phyloP scores from a whole-genome alignment of 2,888 invertebrate species.

The Parnassius mnemosyne region DNA sequence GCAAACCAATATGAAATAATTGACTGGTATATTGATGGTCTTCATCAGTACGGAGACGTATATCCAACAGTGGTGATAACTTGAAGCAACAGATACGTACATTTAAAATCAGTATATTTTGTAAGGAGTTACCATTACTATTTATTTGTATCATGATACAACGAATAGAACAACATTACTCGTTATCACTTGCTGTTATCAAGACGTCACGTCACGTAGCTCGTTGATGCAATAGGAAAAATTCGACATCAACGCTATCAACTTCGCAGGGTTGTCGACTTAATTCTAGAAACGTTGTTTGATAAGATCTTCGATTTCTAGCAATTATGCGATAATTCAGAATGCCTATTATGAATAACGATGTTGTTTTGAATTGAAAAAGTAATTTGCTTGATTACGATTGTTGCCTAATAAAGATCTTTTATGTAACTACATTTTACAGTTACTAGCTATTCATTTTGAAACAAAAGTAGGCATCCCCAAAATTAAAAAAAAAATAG shows the following conservation, averaged over 20 bases:
- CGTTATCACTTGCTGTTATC: slow-evolving; percentile 16
- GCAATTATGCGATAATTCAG: not conserved
- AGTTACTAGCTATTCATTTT: not conserved
- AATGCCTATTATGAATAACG: not conserved
- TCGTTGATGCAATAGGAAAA: slow-evolving; percentile 39
- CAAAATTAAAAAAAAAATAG: not conserved
- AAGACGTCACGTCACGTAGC: slow-evolving; percentile 15
- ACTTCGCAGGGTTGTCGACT: slow-evolving; percentile 5
- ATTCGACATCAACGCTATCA: slow-evolving; percentile 19
- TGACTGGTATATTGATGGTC: too few species aligned
- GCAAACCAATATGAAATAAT: too few species aligned
- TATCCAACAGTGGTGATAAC: too few species aligned
- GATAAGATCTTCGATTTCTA: not conserved
- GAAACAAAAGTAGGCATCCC: not conserved
- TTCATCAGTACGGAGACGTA: too few species aligned
- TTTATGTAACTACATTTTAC: not conserved
- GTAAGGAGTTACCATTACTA: not conserved
- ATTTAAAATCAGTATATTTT: too few species aligned
- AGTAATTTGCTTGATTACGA: not conserved
- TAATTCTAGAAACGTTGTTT: not conserved
- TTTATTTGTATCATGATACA: not conserved
- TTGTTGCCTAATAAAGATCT: not conserved
- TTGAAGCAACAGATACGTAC: too few species aligned
- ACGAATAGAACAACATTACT: not conserved
- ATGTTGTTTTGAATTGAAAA: not conserved